phyloP scores from a whole-genome alignment of 1,140 invertebrate species.

The Aleiodes sp. region DNA sequence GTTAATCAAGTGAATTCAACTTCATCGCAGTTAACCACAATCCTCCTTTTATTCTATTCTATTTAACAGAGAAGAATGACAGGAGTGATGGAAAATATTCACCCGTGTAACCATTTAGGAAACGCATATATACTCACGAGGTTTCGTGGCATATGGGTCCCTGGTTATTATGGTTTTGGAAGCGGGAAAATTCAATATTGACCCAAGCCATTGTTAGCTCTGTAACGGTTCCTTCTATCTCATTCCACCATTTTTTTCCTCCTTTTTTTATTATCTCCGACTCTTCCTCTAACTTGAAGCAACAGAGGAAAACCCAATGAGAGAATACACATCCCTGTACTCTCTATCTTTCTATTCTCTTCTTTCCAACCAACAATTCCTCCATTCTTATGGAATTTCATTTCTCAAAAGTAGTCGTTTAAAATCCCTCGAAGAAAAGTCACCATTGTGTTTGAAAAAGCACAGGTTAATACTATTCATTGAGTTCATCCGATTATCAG shows the following conservation, averaged over 20 bases:
- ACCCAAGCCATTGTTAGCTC: constrained; percentile 30
- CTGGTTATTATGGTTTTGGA: constrained; percentile 31
- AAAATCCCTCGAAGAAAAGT: not conserved
- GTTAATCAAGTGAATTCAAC: constrained; percentile 3
- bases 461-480: constrained; percentile 40
- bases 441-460: not conserved
- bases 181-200: constrained; percentile 38
- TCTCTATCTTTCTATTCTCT: not conserved
- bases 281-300: not conserved
- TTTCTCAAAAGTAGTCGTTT: not conserved
- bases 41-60: no score
- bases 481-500: constrained; percentile 41
- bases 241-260: not conserved
- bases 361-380: not conserved
- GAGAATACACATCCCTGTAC: not conserved
- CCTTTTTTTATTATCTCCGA: not conserved
- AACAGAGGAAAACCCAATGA: not conserved
- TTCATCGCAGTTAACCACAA: not conserved
- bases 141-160: constrained; percentile 20
- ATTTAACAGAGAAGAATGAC: not conserved
- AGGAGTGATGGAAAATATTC: not conserved
- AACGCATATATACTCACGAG: not conserved
- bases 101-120: not conserved
- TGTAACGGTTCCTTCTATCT: not conserved
- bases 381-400: constrained; percentile 13